These are phyloP conservation scores for Psix sp. DNA, from an alignment of 1,140 invertebrate genomes.

Conservation along the genomic window DNA sequence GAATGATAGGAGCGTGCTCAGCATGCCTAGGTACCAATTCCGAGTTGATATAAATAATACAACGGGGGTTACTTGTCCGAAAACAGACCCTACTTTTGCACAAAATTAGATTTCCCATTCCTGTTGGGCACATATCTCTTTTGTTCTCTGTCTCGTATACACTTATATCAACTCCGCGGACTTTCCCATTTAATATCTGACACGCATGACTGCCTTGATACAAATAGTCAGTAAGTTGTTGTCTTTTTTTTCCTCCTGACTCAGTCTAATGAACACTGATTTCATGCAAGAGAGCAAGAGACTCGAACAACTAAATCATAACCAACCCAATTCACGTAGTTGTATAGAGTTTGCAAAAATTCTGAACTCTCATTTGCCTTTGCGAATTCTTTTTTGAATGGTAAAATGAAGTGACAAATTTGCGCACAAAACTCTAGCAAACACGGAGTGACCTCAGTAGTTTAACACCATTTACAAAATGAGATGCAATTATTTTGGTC, in stretches of 20 bases:
- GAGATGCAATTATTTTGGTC: slow-evolving; percentile 74
- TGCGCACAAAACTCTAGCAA: slow-evolving; percentile 18
- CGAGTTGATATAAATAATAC: slow-evolving; percentile 73
- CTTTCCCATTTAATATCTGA: slow-evolving; percentile 44
- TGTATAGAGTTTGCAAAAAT: slow-evolving; percentile 22
- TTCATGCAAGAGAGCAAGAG: no score
- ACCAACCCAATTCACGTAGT: slow-evolving; percentile 18
- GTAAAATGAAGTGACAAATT: slow-evolving; percentile 46
- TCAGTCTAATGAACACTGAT: slow-evolving; percentile 26
- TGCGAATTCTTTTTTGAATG: slow-evolving; percentile 16
- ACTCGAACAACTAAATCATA: no score
- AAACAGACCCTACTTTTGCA: slow-evolving; percentile 60
- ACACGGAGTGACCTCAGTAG: slow-evolving; percentile 61
- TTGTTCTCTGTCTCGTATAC: slow-evolving; percentile 5
- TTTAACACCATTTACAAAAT: slow-evolving; percentile 76
- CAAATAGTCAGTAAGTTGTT: slow-evolving; percentile 15
- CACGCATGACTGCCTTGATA: slow-evolving; percentile 31
- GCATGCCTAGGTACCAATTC: slow-evolving; percentile 74
- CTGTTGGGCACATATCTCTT: slow-evolving; percentile 24
- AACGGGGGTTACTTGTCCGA: slow-evolving; percentile 66
- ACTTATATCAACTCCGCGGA: slow-evolving; percentile 6
- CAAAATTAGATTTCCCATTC: slow-evolving; percentile 75
- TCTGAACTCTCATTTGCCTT: slow-evolving; percentile 23
- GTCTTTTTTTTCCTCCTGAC: slow-evolving; percentile 36
- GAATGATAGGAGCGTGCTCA: slow-evolving; percentile 68